phyloP scores from a whole-genome alignment of 2,888 invertebrate genomes.

The Pocota personata region DNA sequence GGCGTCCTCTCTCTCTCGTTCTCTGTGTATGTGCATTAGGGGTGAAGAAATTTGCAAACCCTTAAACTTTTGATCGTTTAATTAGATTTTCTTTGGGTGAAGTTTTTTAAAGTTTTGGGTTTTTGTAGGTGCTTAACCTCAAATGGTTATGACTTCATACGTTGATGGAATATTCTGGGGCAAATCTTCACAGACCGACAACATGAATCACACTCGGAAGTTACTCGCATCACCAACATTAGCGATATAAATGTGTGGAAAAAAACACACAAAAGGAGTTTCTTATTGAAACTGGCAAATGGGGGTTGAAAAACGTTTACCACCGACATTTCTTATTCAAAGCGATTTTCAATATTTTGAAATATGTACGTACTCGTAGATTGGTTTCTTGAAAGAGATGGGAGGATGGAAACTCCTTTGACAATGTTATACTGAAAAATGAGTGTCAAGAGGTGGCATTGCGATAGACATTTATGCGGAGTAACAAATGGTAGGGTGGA shows the following conservation, averaged over 20 bases:
- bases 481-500: too few species aligned
- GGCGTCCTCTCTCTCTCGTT: background rate
- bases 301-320: conserved; percentile 7
- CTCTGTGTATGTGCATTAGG: background rate
- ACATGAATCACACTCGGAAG: conserved; percentile 8
- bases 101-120: conserved; percentile 2
- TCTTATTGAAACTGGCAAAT: background rate
- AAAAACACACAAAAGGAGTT: background rate
- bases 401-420: background rate
- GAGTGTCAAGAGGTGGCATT: background rate
- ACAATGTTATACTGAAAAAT: background rate
- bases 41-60: conserved; percentile 19
- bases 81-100: conserved; percentile 40
- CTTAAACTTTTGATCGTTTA: conserved; percentile 41
- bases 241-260: background rate
- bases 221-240: conserved; percentile 21
- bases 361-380: background rate
- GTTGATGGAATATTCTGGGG: background rate
- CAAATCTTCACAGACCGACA: background rate
- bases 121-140: conserved; percentile 11
- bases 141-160: conserved; percentile 6
- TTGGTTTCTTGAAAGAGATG: background rate
- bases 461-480: background rate
- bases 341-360: conserved; percentile 9
- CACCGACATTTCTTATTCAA: conserved; percentile 20